Evolutionary conservation across 2,797 vertebrate species (phyloP), one percentile per base, ranked within the genome.

Genomic region (Enteromius unitaeniatus): DNA sequence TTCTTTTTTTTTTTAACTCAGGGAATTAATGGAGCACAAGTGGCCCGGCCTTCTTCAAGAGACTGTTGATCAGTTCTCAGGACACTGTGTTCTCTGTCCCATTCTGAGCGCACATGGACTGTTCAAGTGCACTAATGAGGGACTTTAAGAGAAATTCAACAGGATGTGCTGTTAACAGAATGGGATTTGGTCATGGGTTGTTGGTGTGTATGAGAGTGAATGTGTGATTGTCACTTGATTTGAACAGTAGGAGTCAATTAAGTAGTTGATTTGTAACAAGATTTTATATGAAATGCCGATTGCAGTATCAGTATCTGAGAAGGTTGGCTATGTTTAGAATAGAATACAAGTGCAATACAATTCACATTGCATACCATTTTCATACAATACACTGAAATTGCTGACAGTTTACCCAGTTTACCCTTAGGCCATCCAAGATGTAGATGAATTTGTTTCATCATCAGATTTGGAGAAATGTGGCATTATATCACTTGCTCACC

Each of bases 1-100:
- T 90, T 89, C 93, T 85, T 91, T 90, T 91, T 91, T 90, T 91
- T 83, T 77, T 83, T 80, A 73, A 88, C 94, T 95, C 94, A 95
- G 94, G 95, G 94, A 95, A 93, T 93, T 92, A 90, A 49, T 86
- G 84, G 84, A 84, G 87, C 87, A 86, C 87, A 88, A 93, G 82
- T 31, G 76, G 64, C 88, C 90, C 87, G 45, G 86, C 90, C 91
- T 92, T 92, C 84, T 89, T 90, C 88, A 87, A 84, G 88, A 91
- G 89, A 91, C 89, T 91, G 87, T 88, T 91, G 91, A 91, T 85
- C 88, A 87, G 88, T 93, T 89, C 86, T 88, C 83, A 89, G 84
- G 89, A 92, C 49, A 19, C 85, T 88, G 68, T 37, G 84, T 79
- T 85, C 86, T 89, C 90, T 90, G 45, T 73, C 80, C 67, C 34